Evolutionary conservation across 2,888 invertebrate species (phyloP).

Genomic region (Netelia inedita): DNA sequence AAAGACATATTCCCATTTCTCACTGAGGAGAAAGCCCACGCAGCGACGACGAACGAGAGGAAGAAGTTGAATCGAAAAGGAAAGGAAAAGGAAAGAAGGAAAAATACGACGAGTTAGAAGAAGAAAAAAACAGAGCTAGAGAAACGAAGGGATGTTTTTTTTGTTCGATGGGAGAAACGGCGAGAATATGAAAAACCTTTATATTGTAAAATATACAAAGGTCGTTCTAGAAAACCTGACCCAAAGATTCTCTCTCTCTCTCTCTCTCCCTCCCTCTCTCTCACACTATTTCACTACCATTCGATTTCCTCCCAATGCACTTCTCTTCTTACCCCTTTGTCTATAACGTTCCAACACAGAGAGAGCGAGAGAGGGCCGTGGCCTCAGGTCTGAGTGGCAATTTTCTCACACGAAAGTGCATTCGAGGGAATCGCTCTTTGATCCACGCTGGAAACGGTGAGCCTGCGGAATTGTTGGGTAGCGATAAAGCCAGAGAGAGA

Average conservation of each 20-base stretch:
- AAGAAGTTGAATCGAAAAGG: neutral
- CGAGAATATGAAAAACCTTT: conserved; percentile 4
- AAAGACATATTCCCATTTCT: neutral
- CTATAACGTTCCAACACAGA: neutral
- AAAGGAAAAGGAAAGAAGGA: neutral
- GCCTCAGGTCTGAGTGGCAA: conserved; percentile 53
- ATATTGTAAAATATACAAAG: neutral
- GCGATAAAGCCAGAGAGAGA: neutral
- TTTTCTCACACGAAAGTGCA: conserved; percentile 54
- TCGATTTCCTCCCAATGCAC: conserved; percentile 44
- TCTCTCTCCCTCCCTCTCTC: neutral
- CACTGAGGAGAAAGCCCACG: no score
- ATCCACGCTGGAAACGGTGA: conserved; percentile 40
- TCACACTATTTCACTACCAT: neutral
- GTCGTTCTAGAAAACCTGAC: neutral
- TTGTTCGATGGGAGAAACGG: neutral
- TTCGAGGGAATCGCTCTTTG: conserved; percentile 53
- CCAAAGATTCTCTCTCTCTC: neutral
- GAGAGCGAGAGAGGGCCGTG: neutral
- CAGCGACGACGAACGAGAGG: neutral
- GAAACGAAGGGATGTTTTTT: neutral
- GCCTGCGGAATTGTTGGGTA: conserved; percentile 24
- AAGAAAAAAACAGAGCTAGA: neutral
- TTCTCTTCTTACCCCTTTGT: conserved; percentile 23
- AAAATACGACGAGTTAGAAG: neutral